Base-by-base conservation (phyloP, 2,888 invertebrate species). In the Odontomyia ornata region DNA sequence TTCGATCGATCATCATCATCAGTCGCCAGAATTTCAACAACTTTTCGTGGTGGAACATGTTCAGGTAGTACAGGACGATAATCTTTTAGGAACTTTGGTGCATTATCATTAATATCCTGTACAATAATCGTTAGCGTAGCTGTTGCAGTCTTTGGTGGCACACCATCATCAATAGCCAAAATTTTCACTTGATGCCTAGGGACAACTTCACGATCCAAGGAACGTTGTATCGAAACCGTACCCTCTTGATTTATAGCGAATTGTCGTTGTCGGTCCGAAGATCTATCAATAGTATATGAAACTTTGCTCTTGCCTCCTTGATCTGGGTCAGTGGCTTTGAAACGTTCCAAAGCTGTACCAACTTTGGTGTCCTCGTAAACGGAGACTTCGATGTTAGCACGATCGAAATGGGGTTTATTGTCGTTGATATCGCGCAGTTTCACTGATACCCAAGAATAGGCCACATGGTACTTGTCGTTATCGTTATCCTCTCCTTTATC, bases 401-500 rank as follows among this genome's bases (percentile, higher is more conserved):
- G 91, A 83, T 97, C 96, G 85, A 96, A 98, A 83, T 94, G 94
- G 4, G 98, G 98, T 86, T 96, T 95, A 89, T 98, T 98, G 89
- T 99, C 98, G 88, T 99, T 99, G 82, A 95, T 95, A 86, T 99
- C 99, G 79, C 95, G 91, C 78, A 99, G 89, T 84, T 94, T 95
- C 36, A 98, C 96, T 79, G 95, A 94, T 77, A 98, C 96, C 95
- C 96, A 96, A 0, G 97, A 96, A 87, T 96, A 96, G 79, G 97
- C 97, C 80, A 97, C 96, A 88, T 98, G 97, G 85, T 97, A 95
- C 86, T 98, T 98, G 87, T 99, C 99, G 87, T 96, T 95, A 88
- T 96, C 96, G 84, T 96, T 96, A 84, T 96, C 96, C 88, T 96
- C 96, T 30, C 96, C 96, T 89, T 95, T 95, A 85, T 96, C 96